Conservation (phyloP, 2,113 vertebrate genomes). For the Tachycineta bicolor region DNA sequence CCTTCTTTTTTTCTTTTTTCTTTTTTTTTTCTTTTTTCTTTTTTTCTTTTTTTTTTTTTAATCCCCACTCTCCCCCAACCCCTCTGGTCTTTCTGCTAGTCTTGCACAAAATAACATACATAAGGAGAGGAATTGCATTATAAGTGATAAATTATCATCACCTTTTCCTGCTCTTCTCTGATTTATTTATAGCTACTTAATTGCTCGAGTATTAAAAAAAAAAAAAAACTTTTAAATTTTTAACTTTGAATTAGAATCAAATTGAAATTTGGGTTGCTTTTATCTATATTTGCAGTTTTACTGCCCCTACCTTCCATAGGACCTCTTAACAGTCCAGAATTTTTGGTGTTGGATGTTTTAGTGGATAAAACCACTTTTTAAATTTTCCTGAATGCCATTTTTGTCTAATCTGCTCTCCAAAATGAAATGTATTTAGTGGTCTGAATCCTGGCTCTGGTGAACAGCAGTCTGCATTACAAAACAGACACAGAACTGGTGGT, state of each 20-base stretch:
- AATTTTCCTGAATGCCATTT: neutral
- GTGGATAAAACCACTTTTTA: neutral
- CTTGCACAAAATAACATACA: neutral
- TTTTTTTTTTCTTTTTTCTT: neutral
- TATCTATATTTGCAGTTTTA: neutral
- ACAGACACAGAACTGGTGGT: neutral
- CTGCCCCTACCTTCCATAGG: neutral
- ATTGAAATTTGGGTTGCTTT: neutral
- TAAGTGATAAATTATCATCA: neutral
- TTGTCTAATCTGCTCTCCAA: neutral
- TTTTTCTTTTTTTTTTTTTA: neutral
- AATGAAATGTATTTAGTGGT: neutral
- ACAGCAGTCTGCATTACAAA: neutral
- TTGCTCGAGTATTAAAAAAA: neutral
- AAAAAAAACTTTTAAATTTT: neutral
- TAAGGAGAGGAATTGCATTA: neutral
- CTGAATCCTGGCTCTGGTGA: neutral
- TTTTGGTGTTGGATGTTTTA: neutral
- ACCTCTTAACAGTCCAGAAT: neutral
- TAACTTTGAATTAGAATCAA: neutral
- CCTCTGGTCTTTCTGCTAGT: neutral
- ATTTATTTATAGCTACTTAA: neutral
- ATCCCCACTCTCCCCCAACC: no score
- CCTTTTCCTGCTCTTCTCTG: neutral
- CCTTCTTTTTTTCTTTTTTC: accelerated